Evolutionary conservation across 2,888 invertebrate genomes (phyloP).

Genomic region (Hecatera dysodea): DNA sequence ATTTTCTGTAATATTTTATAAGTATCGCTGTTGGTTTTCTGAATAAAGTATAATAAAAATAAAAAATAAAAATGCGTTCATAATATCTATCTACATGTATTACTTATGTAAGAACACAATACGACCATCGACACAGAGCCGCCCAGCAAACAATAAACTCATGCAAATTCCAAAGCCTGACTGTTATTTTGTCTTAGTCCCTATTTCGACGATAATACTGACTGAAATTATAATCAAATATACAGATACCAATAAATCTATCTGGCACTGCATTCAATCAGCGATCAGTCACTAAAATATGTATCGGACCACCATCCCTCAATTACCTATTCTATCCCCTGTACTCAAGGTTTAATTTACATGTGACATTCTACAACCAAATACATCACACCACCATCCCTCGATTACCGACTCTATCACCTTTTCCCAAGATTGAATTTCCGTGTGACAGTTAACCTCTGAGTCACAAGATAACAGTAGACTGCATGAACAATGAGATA

Average conservation of each 20-base stretch:
- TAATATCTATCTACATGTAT: background rate
- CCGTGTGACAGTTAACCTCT: constrained; percentile 31
- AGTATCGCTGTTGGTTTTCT: no score
- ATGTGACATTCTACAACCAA: background rate
- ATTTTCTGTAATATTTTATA: no score
- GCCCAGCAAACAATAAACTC: constrained; percentile 20
- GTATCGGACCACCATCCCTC: background rate
- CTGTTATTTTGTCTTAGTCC: constrained; percentile 15
- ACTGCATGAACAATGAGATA: constrained; percentile 57
- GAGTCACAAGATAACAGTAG: constrained; percentile 64
- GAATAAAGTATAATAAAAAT: no score
- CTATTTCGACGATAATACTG: constrained; percentile 5
- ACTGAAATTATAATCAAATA: constrained; percentile 18
- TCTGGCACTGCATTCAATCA: background rate
- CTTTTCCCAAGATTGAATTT: constrained; percentile 17
- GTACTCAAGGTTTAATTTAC: background rate
- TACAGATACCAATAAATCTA: constrained; percentile 7
- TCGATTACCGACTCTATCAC: constrained; percentile 25
- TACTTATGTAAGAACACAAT: constrained; percentile 4
- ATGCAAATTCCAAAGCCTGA: constrained; percentile 16
- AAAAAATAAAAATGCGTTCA: no score
- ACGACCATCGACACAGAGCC: background rate
- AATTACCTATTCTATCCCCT: background rate
- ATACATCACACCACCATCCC: background rate
- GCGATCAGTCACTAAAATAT: constrained; percentile 8